Conservation (phyloP, 2,113 vertebrate species). For the Phylloscopus trochilus region DNA sequence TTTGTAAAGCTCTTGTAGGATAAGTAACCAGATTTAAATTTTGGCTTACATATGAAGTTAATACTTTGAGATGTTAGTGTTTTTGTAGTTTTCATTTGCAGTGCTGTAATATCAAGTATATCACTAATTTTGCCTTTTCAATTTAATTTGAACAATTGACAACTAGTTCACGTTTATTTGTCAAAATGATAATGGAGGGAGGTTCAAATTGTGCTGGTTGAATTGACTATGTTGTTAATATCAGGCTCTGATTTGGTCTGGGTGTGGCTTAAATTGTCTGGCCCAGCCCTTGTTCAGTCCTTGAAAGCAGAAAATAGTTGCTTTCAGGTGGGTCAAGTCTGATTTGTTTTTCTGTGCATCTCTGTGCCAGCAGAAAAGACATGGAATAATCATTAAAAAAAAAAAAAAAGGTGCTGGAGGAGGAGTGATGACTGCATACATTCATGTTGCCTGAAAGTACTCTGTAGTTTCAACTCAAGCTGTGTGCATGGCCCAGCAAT, state of each 20-base stretch:
- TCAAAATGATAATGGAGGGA: background rate
- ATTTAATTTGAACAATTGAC: background rate
- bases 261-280: background rate
- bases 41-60: background rate
- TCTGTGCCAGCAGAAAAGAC: background rate
- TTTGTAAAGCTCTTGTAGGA: background rate
- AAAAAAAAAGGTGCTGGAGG: background rate
- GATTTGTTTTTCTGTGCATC: background rate
- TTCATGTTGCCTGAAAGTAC: background rate
- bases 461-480: background rate
- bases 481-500: rapidly evolving
- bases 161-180: background rate
- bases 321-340: background rate
- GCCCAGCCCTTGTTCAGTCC: background rate
- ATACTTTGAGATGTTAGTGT: background rate
- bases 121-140: background rate
- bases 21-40: conserved; percentile 21
- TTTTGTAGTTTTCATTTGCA: background rate
- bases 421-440: rapidly evolving
- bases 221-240: rapidly evolving
- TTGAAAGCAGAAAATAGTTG: background rate
- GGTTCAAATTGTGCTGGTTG: rapidly evolving
- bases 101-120: background rate
- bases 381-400: background rate
- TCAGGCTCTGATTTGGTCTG: background rate